Evolutionary conservation across 1,140 invertebrate species (phyloP).

Genomic region (Halyomorpha halys): DNA sequence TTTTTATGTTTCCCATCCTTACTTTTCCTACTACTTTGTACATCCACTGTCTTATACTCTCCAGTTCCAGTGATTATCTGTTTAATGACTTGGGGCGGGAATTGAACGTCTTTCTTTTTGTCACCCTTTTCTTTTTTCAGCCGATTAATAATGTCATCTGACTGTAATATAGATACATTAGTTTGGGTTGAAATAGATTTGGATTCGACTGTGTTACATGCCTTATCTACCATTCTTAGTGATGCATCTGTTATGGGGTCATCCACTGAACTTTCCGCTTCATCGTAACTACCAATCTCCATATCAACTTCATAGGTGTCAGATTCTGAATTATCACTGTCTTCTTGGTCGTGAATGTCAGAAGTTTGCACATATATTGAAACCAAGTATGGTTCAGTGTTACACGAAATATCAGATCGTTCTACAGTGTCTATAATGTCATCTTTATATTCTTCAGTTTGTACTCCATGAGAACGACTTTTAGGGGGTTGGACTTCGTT

Average conservation of each 20-base stretch:
- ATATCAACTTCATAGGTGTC: neutral
- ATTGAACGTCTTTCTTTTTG: slow-evolving; percentile 8
- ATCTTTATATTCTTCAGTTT: neutral
- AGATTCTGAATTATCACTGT: slow-evolving; percentile 1
- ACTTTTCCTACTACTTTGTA: neutral
- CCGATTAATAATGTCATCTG: neutral
- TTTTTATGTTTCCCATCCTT: neutral
- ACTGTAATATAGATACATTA: neutral
- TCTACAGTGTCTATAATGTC: neutral
- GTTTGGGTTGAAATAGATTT: slow-evolving; percentile 4
- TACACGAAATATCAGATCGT: slow-evolving; percentile 12
- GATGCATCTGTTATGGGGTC: neutral
- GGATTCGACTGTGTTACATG: slow-evolving; percentile 17
- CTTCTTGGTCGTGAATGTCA: neutral
- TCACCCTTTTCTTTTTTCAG: neutral
- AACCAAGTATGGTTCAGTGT: slow-evolving; percentile 18
- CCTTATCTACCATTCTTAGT: slow-evolving; percentile 16
- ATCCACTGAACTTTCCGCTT: neutral
- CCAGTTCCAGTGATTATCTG: slow-evolving; percentile 10
- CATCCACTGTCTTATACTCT: neutral
- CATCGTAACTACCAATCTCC: neutral
- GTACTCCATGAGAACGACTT: neutral
- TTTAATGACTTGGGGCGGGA: slow-evolving; percentile 6
- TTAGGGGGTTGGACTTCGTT: too few species aligned
- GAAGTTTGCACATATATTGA: slow-evolving; percentile 15